phyloP scores from a whole-genome alignment of 1,140 invertebrate species.

The Pseudomyrmex dendroicus region DNA sequence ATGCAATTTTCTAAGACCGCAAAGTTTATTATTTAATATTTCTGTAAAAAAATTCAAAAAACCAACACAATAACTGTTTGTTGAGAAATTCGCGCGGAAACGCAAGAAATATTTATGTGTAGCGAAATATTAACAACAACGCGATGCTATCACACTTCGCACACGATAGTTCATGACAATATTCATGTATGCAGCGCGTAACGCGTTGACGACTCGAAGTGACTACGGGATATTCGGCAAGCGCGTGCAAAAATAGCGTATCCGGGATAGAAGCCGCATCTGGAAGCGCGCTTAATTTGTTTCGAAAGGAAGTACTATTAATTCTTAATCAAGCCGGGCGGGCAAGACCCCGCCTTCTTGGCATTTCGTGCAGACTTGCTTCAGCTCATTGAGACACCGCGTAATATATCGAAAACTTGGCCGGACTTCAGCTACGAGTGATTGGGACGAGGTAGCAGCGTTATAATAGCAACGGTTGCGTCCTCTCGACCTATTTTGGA shows the following conservation, averaged over 20 bases:
- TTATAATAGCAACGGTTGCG: conserved; percentile 76
- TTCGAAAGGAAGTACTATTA: conserved; percentile 73
- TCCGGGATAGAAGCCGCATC: neutral
- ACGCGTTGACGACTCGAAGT: neutral
- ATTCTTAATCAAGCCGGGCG: conserved; percentile 80
- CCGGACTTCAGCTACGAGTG: conserved; percentile 80
- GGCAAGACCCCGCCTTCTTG: conserved; percentile 70
- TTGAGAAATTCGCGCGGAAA: neutral
- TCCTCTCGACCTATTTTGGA: conserved; percentile 74
- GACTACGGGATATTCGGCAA: neutral
- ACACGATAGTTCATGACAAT: neutral
- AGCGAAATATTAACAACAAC: neutral
- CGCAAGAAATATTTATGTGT: conserved; percentile 15
- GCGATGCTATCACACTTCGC: neutral
- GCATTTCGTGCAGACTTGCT: conserved; percentile 73
- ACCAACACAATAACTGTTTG: neutral
- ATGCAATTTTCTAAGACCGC: neutral
- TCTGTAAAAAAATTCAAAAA: neutral
- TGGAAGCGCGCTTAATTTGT: conserved; percentile 53
- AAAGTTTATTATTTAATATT: conserved; percentile 2
- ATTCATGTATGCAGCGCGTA: neutral
- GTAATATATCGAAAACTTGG: conserved; percentile 82
- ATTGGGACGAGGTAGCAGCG: conserved; percentile 74
- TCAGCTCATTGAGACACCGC: conserved; percentile 77
- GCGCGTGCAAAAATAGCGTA: conserved; percentile 11